phyloP scores from a whole-genome alignment of 2,113 vertebrate species.

The Illadopsis cleaveri region DNA sequence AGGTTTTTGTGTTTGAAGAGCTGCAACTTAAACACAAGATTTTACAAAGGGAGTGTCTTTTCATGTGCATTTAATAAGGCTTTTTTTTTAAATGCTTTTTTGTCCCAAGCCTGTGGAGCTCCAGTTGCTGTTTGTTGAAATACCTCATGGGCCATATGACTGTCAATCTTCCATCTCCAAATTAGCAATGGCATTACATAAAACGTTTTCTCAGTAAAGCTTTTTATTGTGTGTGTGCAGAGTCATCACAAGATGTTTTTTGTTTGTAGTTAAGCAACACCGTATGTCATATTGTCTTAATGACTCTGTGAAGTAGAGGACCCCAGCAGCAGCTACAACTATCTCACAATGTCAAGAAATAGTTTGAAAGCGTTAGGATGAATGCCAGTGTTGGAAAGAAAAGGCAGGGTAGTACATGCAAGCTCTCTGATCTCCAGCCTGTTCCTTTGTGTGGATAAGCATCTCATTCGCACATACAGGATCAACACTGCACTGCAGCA shows the following conservation, averaged over 20 bases:
- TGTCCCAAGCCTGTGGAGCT: neutral
- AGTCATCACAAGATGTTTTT: constrained; percentile 66
- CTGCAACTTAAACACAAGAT: neutral
- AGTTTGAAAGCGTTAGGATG: neutral
- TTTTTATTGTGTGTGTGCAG: constrained; percentile 63
- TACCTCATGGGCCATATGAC: constrained; percentile 53
- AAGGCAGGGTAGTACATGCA: constrained; percentile 9
- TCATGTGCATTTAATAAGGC: constrained; percentile 48
- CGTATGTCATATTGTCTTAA: constrained; percentile 52
- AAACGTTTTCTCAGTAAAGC: constrained; percentile 54
- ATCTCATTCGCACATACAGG: neutral
- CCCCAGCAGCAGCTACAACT: neutral
- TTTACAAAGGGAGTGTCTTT: constrained; percentile 8
- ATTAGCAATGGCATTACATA: constrained; percentile 57
- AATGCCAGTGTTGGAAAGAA: neutral
- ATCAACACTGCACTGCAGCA: constrained; percentile 2
- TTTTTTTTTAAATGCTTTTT: neutral
- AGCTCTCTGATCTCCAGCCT: constrained; percentile 29
- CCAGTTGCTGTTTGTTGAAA: constrained; percentile 39
- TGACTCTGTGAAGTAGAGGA: constrained; percentile 57
- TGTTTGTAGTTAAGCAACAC: constrained; percentile 60
- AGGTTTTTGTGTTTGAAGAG: neutral
- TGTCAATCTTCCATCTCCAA: constrained; percentile 61
- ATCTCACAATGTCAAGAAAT: neutral
- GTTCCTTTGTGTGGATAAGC: neutral